phyloP scores from a whole-genome alignment of 2,888 invertebrate species.

The Eurois occulta region DNA sequence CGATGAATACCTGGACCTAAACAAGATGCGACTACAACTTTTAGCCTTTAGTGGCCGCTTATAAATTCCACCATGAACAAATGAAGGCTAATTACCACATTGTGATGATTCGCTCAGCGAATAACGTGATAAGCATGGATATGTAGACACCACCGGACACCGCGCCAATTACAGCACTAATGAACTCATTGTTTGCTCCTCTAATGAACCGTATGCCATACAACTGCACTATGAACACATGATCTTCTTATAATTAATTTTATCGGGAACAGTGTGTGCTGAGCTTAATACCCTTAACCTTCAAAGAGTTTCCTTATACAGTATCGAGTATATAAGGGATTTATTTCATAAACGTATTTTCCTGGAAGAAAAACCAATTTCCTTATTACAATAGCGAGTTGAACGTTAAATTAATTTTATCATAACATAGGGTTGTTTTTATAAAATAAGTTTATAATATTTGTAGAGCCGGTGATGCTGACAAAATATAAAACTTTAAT shows the following conservation, averaged over 20 bases:
- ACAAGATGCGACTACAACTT: not conserved
- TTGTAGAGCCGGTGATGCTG: not conserved
- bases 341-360: constrained; percentile 41
- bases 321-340: constrained; percentile 13
- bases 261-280: constrained; percentile 28
- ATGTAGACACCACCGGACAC: constrained; percentile 72
- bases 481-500: constrained; percentile 19
- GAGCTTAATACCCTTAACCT: constrained; percentile 42
- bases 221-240: constrained; percentile 69
- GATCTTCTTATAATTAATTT: constrained; percentile 71
- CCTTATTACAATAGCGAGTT: constrained; percentile 28
- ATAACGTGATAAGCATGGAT: constrained; percentile 64
- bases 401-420: constrained; percentile 14
- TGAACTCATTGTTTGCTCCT: constrained; percentile 88
- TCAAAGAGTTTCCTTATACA: constrained; percentile 31
- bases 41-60: not conserved
- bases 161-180: constrained; percentile 87
- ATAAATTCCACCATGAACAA: constrained; percentile 39
- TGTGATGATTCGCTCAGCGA: constrained; percentile 52
- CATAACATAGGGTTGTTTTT: not conserved
- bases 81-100: constrained; percentile 58
- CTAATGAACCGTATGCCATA: constrained; percentile 85
- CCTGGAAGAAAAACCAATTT: constrained; percentile 43
- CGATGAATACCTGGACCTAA: not conserved
- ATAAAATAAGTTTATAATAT: not conserved